These are phyloP conservation scores for Athripsodes cinereus DNA, from an alignment of 2,888 invertebrate species.

Conservation along the genomic window DNA sequence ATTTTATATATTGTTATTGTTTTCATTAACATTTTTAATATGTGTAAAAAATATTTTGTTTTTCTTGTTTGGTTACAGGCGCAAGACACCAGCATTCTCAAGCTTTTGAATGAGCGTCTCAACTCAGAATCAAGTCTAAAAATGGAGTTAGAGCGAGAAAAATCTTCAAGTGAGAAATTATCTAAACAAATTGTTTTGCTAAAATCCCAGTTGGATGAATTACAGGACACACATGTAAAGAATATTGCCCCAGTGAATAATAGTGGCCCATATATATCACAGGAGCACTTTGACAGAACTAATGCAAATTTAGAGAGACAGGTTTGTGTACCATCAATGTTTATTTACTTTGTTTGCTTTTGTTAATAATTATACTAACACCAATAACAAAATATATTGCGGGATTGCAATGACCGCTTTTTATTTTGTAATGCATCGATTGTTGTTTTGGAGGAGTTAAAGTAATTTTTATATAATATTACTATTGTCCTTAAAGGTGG, in stretches of 20 bases:
- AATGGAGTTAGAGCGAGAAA: slow-evolving; percentile 50
- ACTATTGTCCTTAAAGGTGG: too few relatives aligned
- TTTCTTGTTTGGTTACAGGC: slow-evolving; percentile 7
- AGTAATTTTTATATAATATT: too few relatives aligned
- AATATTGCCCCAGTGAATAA: slow-evolving; percentile 20
- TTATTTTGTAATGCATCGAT: too few relatives aligned
- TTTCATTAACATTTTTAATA: too few relatives aligned
- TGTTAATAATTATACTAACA: too few relatives aligned
- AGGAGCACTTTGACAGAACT: slow-evolving; percentile 17
- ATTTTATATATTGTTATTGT: too few relatives aligned
- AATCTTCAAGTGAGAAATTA: slow-evolving; percentile 45
- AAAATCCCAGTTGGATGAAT: slow-evolving; percentile 33
- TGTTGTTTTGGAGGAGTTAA: too few relatives aligned
- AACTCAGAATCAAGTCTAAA: slow-evolving; percentile 59
- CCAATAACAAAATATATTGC: too few relatives aligned
- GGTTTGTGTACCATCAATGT: slow-evolving; percentile 8
- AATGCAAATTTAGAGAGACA: slow-evolving; percentile 21
- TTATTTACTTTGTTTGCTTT: background rate
- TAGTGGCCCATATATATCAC: background rate
- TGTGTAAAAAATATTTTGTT: background rate
- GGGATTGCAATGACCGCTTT: too few relatives aligned
- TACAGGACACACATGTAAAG: slow-evolving; percentile 22
- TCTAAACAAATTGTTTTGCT: slow-evolving; percentile 36
- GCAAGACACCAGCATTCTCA: slow-evolving; percentile 61
- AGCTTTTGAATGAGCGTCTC: slow-evolving; percentile 57